phyloP scores from a whole-genome alignment of 2,888 invertebrate genomes.

The Callinectes sapidus region DNA sequence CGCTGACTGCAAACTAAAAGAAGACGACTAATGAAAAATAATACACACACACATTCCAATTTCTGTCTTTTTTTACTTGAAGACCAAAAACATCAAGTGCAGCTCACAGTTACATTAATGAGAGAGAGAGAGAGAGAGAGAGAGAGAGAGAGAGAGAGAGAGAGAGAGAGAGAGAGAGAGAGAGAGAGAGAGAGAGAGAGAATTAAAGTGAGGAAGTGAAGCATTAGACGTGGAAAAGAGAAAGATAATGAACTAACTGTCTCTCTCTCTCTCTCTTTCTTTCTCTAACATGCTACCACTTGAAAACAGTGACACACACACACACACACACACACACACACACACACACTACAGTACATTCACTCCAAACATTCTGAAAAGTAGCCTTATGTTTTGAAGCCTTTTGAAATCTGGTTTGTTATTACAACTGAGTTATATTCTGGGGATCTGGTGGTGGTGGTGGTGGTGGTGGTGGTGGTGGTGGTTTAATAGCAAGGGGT shows the following conservation, averaged over 20 bases:
- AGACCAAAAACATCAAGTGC: too few relatives aligned
- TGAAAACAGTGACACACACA: background rate
- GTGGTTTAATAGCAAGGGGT: background rate
- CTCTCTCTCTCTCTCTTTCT: too few relatives aligned
- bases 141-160: slow-evolving; percentile 1
- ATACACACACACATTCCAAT: background rate
- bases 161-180: slow-evolving; percentile 15
- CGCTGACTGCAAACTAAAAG: background rate
- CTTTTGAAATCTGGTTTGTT: background rate
- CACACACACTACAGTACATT: background rate
- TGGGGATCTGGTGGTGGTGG: background rate
- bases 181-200: slow-evolving; percentile 16
- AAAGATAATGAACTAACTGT: background rate
- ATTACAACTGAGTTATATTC: too few relatives aligned
- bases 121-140: background rate
- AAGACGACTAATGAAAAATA: background rate
- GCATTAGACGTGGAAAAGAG: background rate
- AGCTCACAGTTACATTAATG: background rate
- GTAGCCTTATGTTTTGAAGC: background rate
- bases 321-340: slow-evolving; percentile 29
- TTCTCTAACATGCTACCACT: too few relatives aligned
- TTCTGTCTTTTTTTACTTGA: too few relatives aligned
- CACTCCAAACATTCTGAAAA: background rate
- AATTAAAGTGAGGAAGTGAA: background rate
- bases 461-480: background rate